Percentiles rank a stretch among this genome's conserved stretches.
Evolutionary conservation across 1,140 invertebrate genomes (phyloP).

Genomic region (Eriocheir sinensis): DNA sequence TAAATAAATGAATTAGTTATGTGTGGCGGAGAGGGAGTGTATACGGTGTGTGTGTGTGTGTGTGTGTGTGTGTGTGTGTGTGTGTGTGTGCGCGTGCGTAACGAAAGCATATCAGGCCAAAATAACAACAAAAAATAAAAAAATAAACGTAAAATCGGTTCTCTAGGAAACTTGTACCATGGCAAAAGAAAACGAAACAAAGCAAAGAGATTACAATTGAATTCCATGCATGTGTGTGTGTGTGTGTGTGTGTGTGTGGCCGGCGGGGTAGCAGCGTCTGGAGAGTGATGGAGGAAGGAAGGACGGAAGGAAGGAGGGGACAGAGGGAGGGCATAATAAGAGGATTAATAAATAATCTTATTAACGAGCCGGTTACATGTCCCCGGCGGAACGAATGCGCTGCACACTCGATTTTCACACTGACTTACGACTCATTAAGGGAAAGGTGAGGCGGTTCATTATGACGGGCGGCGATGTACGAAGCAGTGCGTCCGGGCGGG

Average conservation of each 20-base stretch:
- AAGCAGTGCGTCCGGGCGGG: no score
- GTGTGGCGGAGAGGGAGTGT: background rate
- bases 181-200: no score
- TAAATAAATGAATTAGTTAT: background rate
- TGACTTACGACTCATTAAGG: conserved; percentile 25
- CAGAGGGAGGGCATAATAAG: background rate
- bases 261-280: background rate
- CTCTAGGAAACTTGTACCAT: no score
- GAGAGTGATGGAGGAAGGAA: background rate
- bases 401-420: conserved; percentile 14
- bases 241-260: background rate
- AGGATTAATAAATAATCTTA: conserved; percentile 27
- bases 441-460: background rate
- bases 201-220: no score
- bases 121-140: no score
- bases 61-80: no score
- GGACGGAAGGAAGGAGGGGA: background rate
- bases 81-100: no score
- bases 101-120: no score
- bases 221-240: no score
- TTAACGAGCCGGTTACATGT: conserved; percentile 10
- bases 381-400: background rate
- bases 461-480: no score
- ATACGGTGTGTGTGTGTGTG: background rate
- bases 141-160: no score